Percentiles rank a stretch among this genome's conserved stretches.
phyloP scores from a whole-genome alignment of 1,140 invertebrate species.

The Fopius arisanus region DNA sequence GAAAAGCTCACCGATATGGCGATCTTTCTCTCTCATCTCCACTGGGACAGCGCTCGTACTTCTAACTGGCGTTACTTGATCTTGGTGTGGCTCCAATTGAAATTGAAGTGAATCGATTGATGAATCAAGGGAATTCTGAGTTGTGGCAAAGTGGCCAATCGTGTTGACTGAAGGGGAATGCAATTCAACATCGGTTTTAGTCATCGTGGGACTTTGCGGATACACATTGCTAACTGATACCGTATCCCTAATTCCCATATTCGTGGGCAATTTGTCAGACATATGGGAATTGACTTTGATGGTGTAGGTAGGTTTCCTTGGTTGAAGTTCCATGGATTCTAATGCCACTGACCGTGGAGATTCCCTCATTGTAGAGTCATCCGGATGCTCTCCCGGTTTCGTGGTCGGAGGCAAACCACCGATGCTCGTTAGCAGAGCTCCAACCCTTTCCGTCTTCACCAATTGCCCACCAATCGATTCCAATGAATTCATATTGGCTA shows the following conservation, averaged over 20 bases:
- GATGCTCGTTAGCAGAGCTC: neutral
- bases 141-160: neutral
- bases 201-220: neutral
- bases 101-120: constrained; percentile 12
- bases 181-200: constrained; percentile 16
- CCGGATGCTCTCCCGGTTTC: neutral
- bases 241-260: neutral
- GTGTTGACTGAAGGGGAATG: constrained; percentile 3
- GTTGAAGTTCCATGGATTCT: neutral
- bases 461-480: neutral
- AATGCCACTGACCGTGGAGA: neutral
- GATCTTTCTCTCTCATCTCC: neutral
- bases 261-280: neutral
- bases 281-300: neutral
- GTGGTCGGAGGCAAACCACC: neutral
- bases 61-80: constrained; percentile 17
- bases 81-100: constrained; percentile 17
- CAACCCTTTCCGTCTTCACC: neutral
- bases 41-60: neutral
- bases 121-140: constrained; percentile 12
- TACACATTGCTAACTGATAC: neutral
- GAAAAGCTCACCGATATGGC: neutral
- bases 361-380: constrained; percentile 2
- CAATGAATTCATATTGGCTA: neutral
- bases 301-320: neutral